Evolutionary conservation across 2,888 invertebrate genomes (phyloP), one percentile per base, ranked within the genome.

Genomic region (Lepidocyrtinus sp.): DNA sequence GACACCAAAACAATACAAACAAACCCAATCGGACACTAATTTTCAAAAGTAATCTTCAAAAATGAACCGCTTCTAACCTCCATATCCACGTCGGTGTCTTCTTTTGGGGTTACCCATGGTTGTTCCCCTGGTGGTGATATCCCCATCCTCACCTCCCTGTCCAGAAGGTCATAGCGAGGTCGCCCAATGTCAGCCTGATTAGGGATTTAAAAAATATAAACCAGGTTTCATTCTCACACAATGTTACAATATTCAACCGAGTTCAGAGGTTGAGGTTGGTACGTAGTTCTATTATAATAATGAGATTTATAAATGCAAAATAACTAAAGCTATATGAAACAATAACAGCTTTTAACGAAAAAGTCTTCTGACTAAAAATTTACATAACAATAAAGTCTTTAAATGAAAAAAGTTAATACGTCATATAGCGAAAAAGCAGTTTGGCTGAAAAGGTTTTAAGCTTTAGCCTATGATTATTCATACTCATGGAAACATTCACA

Each of bases 81-180:
- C 59, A 59, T n/a, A 21, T 15, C 5, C 19, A 19, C 22, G 5
- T 9, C 22, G 3, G n/a, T n/a, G 67, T 36, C 5, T 36, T 36
- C 36, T 36, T 36, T 59, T 25, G 22, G n/a, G 0, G 65, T 17
- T 5, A 73, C 59, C 82, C 82, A 82, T 0, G 17, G 19, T 27
- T 22, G 74, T 46, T 81, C 80, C 0, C 74, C 81, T 15, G 83
- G 83, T 21, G 81, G 78, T 19, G 75, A 70, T 9, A 77, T 71
- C 0, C 45, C 68, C 21, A 75, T 61, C 0, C 65, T 63, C 1
- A 70, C n/a, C 12, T 74, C 64, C 25, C 59, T 25, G 15, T 79
- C 69, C 1, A 26, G 26, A 0, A 73, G 22, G n/a, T 64, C 9
- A 25, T 59, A 26, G 12, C 50, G 25, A 24, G 50, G 2, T 22